Evolutionary conservation across 2,888 invertebrate species (phyloP).

Genomic region (Gastrophysa polygoni): DNA sequence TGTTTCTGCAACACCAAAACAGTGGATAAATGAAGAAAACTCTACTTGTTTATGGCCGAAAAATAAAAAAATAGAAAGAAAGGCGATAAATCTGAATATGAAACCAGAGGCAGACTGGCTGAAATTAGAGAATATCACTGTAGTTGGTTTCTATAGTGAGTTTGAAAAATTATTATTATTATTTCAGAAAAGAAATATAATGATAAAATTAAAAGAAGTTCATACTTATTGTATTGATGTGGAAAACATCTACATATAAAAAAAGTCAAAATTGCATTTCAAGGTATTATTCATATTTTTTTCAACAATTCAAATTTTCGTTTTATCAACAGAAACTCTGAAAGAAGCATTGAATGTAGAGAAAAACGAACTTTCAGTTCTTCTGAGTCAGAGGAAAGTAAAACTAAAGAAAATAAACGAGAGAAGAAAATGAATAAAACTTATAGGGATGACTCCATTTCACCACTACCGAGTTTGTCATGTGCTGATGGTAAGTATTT

Average conservation of each 20-base stretch:
- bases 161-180: not conserved
- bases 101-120: not conserved
- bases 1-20: not conserved
- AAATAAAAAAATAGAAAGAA: not conserved
- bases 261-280: no score
- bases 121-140: not conserved
- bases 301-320: no score
- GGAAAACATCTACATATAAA: no score
- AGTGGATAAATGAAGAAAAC: not conserved
- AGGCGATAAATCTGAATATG: not conserved
- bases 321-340: slow-evolving; percentile 2
- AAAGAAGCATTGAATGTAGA: not conserved
- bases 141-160: not conserved
- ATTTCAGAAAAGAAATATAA: not conserved
- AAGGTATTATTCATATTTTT: no score
- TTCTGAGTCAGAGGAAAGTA: not conserved
- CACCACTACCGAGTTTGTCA: not conserved
- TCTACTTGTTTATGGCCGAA: not conserved
- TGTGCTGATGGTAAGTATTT: no score
- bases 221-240: no score
- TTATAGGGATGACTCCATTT: not conserved
- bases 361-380: not conserved
- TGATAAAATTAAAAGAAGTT: not conserved
- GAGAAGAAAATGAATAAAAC: not conserved
- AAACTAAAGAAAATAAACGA: no score